These are phyloP conservation scores for Cacatua alba DNA, from an alignment of 2,113 vertebrate genomes.

Conservation along the genomic window DNA sequence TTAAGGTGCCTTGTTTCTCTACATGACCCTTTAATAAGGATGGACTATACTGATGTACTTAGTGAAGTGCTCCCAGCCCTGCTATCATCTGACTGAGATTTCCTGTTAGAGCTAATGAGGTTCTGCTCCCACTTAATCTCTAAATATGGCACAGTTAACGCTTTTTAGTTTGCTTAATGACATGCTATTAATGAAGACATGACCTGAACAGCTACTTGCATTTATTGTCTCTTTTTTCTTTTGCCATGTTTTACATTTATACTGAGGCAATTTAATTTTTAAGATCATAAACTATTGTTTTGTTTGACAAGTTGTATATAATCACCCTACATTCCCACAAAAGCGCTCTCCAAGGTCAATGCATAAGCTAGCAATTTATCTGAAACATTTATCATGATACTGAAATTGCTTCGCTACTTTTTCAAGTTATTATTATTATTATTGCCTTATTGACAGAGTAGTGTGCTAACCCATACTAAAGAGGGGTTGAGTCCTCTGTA, in stretches of 20 bases:
- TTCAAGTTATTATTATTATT: constrained; percentile 31
- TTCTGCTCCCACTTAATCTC: constrained; percentile 58
- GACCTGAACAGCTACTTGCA: constrained; percentile 41
- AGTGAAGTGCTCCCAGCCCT: constrained; percentile 25
- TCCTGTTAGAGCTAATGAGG: constrained; percentile 49
- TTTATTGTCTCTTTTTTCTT: constrained; percentile 20
- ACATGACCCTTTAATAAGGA: not conserved
- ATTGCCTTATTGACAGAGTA: constrained; percentile 24
- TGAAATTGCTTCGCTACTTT: constrained; percentile 2
- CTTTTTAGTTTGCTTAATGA: constrained; percentile 61
- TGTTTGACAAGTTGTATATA: constrained; percentile 25
- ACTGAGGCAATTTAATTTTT: constrained; percentile 17
- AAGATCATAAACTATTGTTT: constrained; percentile 39
- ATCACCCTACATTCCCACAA: not conserved
- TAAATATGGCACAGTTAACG: constrained; percentile 46
- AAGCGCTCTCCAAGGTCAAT: not conserved
- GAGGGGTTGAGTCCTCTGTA: not conserved
- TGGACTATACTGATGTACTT: not conserved
- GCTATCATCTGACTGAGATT: constrained; percentile 15
- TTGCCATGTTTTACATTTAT: not conserved
- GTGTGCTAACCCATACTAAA: not conserved
- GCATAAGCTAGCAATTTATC: constrained; percentile 33
- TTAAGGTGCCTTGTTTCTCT: not conserved
- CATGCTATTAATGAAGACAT: constrained; percentile 52
- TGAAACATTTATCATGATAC: constrained; percentile 35